A percentile compares a stretch with the other conserved stretches of the same genome.
phyloP scores from a whole-genome alignment of 2,797 vertebrate species.

The Hippocampus kuda region DNA sequence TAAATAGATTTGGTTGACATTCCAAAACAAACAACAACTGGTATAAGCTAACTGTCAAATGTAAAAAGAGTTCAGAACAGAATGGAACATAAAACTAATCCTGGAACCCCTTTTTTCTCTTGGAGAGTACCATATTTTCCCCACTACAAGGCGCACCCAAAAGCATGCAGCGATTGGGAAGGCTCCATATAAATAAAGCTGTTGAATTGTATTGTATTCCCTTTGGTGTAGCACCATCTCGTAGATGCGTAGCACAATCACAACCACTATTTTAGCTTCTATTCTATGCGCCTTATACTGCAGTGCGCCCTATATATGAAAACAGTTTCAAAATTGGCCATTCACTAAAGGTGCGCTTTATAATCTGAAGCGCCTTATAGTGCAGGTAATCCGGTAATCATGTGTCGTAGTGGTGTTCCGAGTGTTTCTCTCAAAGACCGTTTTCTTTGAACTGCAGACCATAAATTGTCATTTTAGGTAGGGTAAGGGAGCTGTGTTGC shows the following conservation, averaged over 20 bases:
- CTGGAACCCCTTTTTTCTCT: neutral
- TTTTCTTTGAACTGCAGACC: neutral
- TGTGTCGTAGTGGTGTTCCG: neutral
- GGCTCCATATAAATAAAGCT: too few relatives aligned
- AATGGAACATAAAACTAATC: constrained; percentile 2
- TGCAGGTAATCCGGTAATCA: neutral
- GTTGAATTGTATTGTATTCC: too few relatives aligned
- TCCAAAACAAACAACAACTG: neutral
- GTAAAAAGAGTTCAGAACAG: constrained; percentile 2
- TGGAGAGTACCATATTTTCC: neutral
- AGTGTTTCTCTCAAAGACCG: constrained; percentile 3
- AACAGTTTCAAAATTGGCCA: too few relatives aligned
- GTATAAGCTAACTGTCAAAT: neutral
- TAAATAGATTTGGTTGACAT: neutral
- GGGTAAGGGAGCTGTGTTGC: neutral
- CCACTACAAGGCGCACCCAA: too few relatives aligned
- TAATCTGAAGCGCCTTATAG: too few relatives aligned
- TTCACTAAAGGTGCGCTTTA: too few relatives aligned
- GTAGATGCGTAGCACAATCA: too few relatives aligned
- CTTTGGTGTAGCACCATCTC: too few relatives aligned
- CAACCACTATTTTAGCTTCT: too few relatives aligned
- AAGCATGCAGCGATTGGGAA: too few relatives aligned
- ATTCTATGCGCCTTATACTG: too few relatives aligned
- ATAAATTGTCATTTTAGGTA: constrained; percentile 2
- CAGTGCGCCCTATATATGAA: too few relatives aligned